Evolutionary conservation across 2,113 vertebrate species (phyloP), one percentile per base, ranked within the genome.

Genomic region (Apodemus speciosus): DNA sequence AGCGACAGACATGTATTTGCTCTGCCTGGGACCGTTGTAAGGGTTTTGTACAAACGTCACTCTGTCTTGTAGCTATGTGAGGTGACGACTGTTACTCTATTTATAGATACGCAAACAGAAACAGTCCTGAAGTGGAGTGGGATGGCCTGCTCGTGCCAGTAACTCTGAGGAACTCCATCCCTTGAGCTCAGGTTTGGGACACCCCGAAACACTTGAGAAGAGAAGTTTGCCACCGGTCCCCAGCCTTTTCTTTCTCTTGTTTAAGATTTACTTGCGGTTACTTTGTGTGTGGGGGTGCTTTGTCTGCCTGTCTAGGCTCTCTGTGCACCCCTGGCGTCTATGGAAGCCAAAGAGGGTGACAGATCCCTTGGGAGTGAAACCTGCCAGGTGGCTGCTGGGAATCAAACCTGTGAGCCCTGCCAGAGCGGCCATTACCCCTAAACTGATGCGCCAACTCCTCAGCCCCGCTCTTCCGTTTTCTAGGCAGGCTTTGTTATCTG

Each of bases 401-500:
- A 10, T 35, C 16, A 77, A 51, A n/a, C 20, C 35, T 7, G 51
- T 18, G 20, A 14, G 32, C n/a, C 38, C 21, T n/a, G 30, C n/a
- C 27, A 40, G 51, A 40, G 77, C 76, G 35, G 49, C 30, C 30
- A 18, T 30, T 35, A 30, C 56, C 76, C 13, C 4, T 40, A 27
- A 27, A 9, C 3, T 11, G 23, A 14, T 0, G 13, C 16, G 14
- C 25, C 3, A 4, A 0, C 13, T 20, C 38, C 56, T 51, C 4
- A 49, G 43, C 9, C 15, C 30, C 5, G 0, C 1, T 53, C 49
- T 3, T 60, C 9, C 32, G 25, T 38, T 62, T 77, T 89, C 62
- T 76, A 81, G 35, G 23, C 66, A 23, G 68, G n/a, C 6, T 30
- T 83, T 56, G n/a, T 88, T 90, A 16, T 64, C 27, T 66, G 2